phyloP scores from a whole-genome alignment of 1,140 invertebrate species.

The Anoplolepis gracilipes region DNA sequence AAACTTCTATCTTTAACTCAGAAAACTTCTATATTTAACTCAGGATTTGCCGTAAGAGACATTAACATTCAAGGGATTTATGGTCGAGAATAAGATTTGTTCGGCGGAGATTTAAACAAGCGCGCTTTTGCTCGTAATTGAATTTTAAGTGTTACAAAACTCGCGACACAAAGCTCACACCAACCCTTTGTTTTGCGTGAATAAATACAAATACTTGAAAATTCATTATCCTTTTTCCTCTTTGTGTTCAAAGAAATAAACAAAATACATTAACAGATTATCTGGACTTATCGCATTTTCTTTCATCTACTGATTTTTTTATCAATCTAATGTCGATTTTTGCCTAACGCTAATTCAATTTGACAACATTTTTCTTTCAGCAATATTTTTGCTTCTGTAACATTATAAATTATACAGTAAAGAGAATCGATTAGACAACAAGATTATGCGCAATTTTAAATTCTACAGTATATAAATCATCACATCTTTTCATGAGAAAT shows the following conservation, averaged over 20 bases:
- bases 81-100: constrained; percentile 30
- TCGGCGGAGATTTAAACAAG: constrained; percentile 34
- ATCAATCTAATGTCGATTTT: constrained; percentile 9
- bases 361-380: not conserved
- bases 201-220: constrained; percentile 46
- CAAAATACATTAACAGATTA: not conserved
- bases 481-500: not conserved
- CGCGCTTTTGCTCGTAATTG: constrained; percentile 40
- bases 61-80: constrained; percentile 48
- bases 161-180: constrained; percentile 33
- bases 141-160: constrained; percentile 51
- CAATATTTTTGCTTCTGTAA: constrained; percentile 2
- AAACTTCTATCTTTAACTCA: constrained; percentile 9
- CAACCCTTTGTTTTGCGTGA: constrained; percentile 19
- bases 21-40: not conserved
- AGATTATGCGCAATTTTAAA: not conserved
- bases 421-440: not conserved
- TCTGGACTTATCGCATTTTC: not conserved
- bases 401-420: not conserved
- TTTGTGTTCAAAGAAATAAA: not conserved
- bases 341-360: constrained; percentile 20
- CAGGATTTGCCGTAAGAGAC: constrained; percentile 21
- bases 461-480: not conserved
- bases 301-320: not conserved
- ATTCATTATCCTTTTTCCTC: not conserved